Evolutionary conservation across 2,797 vertebrate species (phyloP).

Genomic region (Brachymystax lenok): DNA sequence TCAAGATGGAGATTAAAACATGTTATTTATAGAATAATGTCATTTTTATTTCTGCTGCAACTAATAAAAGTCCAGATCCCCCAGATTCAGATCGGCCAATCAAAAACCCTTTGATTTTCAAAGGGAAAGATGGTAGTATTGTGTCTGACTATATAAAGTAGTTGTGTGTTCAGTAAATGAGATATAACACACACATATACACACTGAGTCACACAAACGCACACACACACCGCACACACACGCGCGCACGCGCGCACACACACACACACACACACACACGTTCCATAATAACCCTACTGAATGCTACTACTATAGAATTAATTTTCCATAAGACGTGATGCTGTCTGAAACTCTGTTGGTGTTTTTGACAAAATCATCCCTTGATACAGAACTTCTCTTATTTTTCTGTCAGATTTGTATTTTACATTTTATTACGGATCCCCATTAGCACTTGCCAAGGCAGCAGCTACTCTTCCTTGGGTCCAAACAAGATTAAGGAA

Average conservation of each 20-base stretch:
- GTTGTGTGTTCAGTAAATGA: background rate
- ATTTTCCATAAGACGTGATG: no score
- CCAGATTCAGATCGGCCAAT: constrained; percentile 45
- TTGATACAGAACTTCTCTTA: background rate
- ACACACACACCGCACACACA: background rate
- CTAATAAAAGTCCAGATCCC: constrained; percentile 63
- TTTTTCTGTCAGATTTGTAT: no score
- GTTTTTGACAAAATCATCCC: no score
- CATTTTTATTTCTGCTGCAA: constrained; percentile 71
- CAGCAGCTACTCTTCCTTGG: no score
- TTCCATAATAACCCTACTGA: no score
- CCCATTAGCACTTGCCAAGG: no score
- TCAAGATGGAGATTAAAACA: constrained; percentile 66
- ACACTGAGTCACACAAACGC: background rate
- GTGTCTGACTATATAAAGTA: background rate
- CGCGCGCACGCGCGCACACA: constrained; percentile 9
- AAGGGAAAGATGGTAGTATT: constrained; percentile 13
- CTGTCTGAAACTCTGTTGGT: no score
- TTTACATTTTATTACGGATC: no score
- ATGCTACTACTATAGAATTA: no score
- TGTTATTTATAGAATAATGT: constrained; percentile 72
- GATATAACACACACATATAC: constrained; percentile 7
- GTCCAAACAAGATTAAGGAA: no score
- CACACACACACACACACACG: constrained; percentile 17
- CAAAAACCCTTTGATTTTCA: constrained; percentile 10